Base-by-base conservation (phyloP, 2,797 vertebrate species). In the Streptopelia turtur region DNA sequence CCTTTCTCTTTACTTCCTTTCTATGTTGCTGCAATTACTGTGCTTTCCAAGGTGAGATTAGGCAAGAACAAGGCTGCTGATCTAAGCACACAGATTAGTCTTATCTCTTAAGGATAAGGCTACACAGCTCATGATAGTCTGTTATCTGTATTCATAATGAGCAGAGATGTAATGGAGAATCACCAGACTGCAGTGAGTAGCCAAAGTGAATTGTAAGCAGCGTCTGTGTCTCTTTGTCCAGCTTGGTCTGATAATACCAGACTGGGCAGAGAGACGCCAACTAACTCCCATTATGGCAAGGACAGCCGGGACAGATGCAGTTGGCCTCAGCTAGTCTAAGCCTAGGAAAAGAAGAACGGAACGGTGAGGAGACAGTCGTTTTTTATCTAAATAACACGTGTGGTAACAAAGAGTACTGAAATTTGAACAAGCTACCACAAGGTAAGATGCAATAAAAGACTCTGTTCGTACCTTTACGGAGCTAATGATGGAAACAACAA, bases 61-160 rank as follows among this genome's bases (percentile, higher is more conserved):
- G 45, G 78, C 31, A 94, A 90, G 72, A 84, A 8, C 53, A n/a
- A 69, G 53, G 65, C 72, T 95, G 90, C 84, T 33, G 90, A 92
- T 95, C 82, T 43, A 49, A 94, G 77, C 80, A 50, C 80, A 35
- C 60, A 53, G 95, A 96, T 94, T 55, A 69, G 90, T 76, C 75
- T 97, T 95, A 94, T 96, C 96, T 96, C 74, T 17, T 47, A 20
- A 14, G 92, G 87, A 92, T 68, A 68, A 95, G 74, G 93, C 82
- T 75, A 30, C 63, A 85, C 93, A 64, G 94, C 78, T 87, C 87
- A 81, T 89, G 87, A 95, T 94, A 60, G 43, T 47, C 61, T 79
- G 71, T 91, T 97, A 96, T 96, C 94, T 90, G 83, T 35, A 21
- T 52, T 89, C 61, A 57, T 96, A 96, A 97, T 77, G 94, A 95